Percentiles rank a stretch among this genome's conserved stretches.
Conservation (phyloP, 2,113 vertebrate species). For the Vidua chalybeata region DNA sequence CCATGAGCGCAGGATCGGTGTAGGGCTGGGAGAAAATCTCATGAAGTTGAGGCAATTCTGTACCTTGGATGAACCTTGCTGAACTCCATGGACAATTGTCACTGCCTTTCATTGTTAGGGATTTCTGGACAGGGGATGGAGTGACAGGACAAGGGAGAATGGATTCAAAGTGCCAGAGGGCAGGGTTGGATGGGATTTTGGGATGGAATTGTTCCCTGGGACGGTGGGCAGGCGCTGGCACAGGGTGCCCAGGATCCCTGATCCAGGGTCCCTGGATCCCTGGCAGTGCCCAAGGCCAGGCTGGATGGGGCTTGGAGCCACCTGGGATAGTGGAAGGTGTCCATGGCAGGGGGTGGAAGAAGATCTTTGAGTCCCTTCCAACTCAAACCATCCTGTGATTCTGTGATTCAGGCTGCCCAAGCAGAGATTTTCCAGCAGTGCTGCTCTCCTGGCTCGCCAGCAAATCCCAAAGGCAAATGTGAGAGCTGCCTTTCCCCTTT, state of each 20-base stretch:
- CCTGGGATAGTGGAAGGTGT: neutral
- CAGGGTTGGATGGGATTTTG: neutral
- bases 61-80: neutral
- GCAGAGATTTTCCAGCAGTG: neutral
- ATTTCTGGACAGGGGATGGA: neutral
- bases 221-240: neutral
- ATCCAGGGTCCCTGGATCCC: neutral
- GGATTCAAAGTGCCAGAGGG: accelerated
- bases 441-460: neutral
- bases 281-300: neutral
- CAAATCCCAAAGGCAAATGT: neutral
- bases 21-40: neutral
- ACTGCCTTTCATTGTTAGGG: neutral
- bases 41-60: accelerated
- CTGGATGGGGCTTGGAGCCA: accelerated
- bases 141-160: accelerated
- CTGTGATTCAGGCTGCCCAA: neutral
- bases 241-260: neutral
- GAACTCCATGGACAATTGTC: neutral
- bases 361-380: neutral
- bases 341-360: neutral
- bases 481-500: neutral
- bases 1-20: neutral
- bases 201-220: accelerated
- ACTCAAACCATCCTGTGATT: neutral